These are phyloP conservation scores for Pavo muticus DNA, from an alignment of 2,113 vertebrate genomes.

Conservation along the genomic window DNA sequence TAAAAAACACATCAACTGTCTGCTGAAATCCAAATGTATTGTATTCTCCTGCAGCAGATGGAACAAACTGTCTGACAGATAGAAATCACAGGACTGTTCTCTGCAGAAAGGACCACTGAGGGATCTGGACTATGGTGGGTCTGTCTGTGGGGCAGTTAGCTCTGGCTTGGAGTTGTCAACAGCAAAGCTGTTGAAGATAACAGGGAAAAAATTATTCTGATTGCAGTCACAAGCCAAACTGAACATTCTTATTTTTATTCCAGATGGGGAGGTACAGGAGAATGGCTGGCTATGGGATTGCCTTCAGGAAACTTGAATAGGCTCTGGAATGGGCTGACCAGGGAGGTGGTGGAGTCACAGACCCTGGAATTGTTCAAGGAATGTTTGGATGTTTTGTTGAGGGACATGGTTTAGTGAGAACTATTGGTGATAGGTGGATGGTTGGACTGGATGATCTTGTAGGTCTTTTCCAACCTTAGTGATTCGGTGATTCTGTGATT, in stretches of 20 bases:
- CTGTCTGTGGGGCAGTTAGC: not conserved
- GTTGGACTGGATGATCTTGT: too few relatives aligned
- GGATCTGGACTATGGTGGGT: rapidly evolving
- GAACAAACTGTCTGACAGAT: rapidly evolving
- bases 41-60: not conserved
- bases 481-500: too few relatives aligned
- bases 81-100: not conserved
- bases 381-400: too few relatives aligned
- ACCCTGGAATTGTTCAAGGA: too few relatives aligned
- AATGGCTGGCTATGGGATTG: rapidly evolving
- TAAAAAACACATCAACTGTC: not conserved
- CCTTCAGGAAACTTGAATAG: not conserved
- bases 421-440: too few relatives aligned
- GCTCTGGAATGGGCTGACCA: too few relatives aligned
- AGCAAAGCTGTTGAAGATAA: not conserved
- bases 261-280: not conserved
- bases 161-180: not conserved
- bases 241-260: not conserved
- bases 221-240: not conserved
- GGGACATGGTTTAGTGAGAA: too few relatives aligned
- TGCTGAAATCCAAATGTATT: not conserved
- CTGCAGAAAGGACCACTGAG: not conserved
- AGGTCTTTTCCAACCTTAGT: too few relatives aligned
- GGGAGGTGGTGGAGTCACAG: too few relatives aligned
- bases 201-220: not conserved